Percentiles rank a stretch among this genome's conserved stretches.
Conservation (phyloP, 1,140 invertebrate genomes). For the Nixonia krombeini region DNA sequence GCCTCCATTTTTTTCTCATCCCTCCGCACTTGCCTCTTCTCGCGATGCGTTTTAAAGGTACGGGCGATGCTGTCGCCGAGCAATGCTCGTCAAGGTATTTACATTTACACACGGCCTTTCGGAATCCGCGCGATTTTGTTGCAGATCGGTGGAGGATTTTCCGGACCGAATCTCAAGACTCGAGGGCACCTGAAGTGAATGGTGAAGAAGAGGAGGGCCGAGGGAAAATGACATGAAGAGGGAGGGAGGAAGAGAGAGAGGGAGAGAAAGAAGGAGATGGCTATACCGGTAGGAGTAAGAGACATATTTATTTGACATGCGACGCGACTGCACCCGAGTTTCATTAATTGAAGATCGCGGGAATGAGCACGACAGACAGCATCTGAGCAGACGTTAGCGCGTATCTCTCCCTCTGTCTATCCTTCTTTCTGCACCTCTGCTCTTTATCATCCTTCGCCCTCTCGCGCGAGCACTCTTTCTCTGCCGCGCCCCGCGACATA, state of each 20-base stretch:
- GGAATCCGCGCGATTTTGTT: too few species aligned
- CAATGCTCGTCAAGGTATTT: constrained; percentile 42
- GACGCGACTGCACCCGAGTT: constrained; percentile 72
- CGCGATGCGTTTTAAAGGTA: constrained; percentile 47
- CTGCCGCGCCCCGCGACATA: constrained; percentile 12
- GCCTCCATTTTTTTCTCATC: constrained; percentile 23
- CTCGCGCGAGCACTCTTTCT: constrained; percentile 31
- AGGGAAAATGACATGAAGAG: too few species aligned
- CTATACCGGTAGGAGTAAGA: constrained; percentile 47
- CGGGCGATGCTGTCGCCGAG: constrained; percentile 25
- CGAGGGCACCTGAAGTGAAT: background rate
- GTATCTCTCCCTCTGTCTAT: constrained; percentile 37
- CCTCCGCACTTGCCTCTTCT: constrained; percentile 28
- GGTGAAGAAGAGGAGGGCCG: too few species aligned
- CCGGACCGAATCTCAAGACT: too few species aligned
- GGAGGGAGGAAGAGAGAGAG: constrained; percentile 48
- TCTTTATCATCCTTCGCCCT: constrained; percentile 39
- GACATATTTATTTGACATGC: constrained; percentile 73
- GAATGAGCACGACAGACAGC: constrained; percentile 69
- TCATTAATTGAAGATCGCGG: constrained; percentile 73
- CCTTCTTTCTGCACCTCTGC: constrained; percentile 38
- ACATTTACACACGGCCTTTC: background rate
- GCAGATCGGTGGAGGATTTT: too few species aligned
- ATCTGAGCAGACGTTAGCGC: constrained; percentile 57
- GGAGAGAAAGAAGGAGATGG: constrained; percentile 46